These are phyloP conservation scores for Caenorhabditis sinica DNA, from an alignment of 2,888 invertebrate species.

Conservation along the genomic window DNA sequence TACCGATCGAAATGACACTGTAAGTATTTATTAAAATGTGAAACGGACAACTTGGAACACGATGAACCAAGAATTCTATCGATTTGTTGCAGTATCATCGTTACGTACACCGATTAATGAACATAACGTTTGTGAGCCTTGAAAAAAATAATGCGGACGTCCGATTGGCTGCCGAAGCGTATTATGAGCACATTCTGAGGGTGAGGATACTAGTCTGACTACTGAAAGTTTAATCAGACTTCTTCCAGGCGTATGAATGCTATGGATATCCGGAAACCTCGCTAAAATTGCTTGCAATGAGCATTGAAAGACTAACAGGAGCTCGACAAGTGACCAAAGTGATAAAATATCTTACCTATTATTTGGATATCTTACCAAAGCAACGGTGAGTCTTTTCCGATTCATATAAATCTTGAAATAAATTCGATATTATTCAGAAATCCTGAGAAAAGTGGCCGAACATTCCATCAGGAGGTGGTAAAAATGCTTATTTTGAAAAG, in stretches of 20 bases:
- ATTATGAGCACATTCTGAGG: conserved; percentile 57
- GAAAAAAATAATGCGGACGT: conserved; percentile 51
- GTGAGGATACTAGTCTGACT: too few species aligned
- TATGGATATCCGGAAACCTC: conserved; percentile 53
- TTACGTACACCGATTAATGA: conserved; percentile 48
- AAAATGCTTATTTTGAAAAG: conserved; percentile 33
- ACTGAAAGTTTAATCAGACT: too few species aligned
- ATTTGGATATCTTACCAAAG: conserved; percentile 39
- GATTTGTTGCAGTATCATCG: conserved; percentile 40
- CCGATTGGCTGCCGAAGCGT: conserved; percentile 54
- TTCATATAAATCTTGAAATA: neutral
- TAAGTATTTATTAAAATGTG: conserved; percentile 4
- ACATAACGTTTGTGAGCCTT: conserved; percentile 33
- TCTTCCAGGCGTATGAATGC: conserved; percentile 43
- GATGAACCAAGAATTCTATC: neutral
- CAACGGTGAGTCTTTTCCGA: conserved; percentile 8
- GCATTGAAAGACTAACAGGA: conserved; percentile 44
- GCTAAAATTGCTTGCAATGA: conserved; percentile 31
- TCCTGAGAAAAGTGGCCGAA: conserved; percentile 17
- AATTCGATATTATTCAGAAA: neutral
- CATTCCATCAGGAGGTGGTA: conserved; percentile 45
- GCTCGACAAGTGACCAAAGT: conserved; percentile 51
- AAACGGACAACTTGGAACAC: neutral
- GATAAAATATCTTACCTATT: conserved; percentile 47
- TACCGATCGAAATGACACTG: conserved; percentile 42